Evolutionary conservation across 37 sponge, comb jelly and placozoan species (phyloP).

Genomic region (Ephydatia muelleri): DNA sequence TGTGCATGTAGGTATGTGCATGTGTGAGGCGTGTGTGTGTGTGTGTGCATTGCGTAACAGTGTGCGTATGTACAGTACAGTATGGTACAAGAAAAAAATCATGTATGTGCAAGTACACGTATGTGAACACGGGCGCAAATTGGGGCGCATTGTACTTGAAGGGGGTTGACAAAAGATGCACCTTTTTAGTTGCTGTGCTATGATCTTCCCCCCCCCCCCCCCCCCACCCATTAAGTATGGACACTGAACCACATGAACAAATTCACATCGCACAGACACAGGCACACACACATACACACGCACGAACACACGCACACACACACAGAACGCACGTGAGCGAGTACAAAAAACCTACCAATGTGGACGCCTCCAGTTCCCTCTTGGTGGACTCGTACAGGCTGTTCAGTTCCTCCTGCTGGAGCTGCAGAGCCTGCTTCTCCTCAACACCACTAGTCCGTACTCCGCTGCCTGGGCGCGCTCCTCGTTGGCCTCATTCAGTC

Average conservation of each 20-base stretch:
- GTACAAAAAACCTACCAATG: slow-evolving; percentile 23
- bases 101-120: slow-evolving; percentile 11
- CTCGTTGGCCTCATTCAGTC: slow-evolving; percentile 62
- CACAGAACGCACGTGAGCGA: neutral
- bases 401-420: slow-evolving; percentile 63
- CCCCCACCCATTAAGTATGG: no score
- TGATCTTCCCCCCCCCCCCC: no score
- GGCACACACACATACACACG: neutral
- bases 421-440: slow-evolving; percentile 72
- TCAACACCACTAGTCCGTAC: slow-evolving; percentile 70
- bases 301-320: neutral
- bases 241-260: neutral
- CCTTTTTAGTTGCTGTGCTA: no score
- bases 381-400: slow-evolving; percentile 66
- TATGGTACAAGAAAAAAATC: neutral
- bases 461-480: slow-evolving; percentile 78
- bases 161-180: neutral
- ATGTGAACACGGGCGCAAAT: neutral
- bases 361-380: slow-evolving; percentile 65
- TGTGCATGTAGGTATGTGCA: slow-evolving; percentile 74
- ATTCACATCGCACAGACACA: neutral
- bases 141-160: neutral
- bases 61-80: neutral
- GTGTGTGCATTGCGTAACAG: neutral
- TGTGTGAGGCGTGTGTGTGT: no score